Evolutionary conservation across 2,888 invertebrate genomes (phyloP), one percentile per base, ranked within the genome.

Genomic region (Erpobdella octoculata): DNA sequence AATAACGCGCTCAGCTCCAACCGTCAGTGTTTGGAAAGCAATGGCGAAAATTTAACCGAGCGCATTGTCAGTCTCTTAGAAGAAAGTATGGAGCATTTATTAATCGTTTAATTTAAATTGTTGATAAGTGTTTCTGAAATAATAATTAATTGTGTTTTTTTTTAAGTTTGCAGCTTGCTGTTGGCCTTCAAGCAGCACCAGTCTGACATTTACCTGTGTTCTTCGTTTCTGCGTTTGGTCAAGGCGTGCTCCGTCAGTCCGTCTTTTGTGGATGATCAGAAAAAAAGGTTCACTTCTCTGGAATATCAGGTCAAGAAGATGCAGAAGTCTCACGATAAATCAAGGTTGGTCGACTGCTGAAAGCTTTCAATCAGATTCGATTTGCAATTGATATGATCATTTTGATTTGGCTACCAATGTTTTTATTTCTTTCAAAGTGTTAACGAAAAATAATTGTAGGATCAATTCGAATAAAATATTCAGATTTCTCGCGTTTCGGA

Each of bases 261-360:
- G n/a, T 62, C 28, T 62, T 89, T 89, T 79, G 86, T 87, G 28
- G 82, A 85, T 15, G 87, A 87, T 75, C 89, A 89, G 78, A 88
- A 87, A 78, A 84, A 85, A 72, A 83, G 87, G 59, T 79, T 88
- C 72, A 82, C 84, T n/a, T 84, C 87, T 72, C 88, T 88, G 88
- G 85, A 86, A 75, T 85, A 86, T 73, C 88, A 88, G 78, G 82
- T 84, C 78, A 79, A 69, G 78, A 79, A 62, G 33, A 1, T 33
- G n/a, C 62, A 62, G n/a, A 33, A 31, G 31, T 33, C 53, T 9
- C n/a, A n/a, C n/a, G n/a, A n/a, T n/a, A n/a, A n/a, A n/a, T n/a
- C n/a, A n/a, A n/a, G n/a, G n/a, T n/a, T n/a, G 53, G 21, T 28
- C 53, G 18, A n/a, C 46, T 53, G 6, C 1, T 21, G 15, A 9